Evolutionary conservation across 92 coral and sea anemone genomes (phyloP), one percentile per base, ranked within the genome.

Genomic region (Desmophyllum pertusum): DNA sequence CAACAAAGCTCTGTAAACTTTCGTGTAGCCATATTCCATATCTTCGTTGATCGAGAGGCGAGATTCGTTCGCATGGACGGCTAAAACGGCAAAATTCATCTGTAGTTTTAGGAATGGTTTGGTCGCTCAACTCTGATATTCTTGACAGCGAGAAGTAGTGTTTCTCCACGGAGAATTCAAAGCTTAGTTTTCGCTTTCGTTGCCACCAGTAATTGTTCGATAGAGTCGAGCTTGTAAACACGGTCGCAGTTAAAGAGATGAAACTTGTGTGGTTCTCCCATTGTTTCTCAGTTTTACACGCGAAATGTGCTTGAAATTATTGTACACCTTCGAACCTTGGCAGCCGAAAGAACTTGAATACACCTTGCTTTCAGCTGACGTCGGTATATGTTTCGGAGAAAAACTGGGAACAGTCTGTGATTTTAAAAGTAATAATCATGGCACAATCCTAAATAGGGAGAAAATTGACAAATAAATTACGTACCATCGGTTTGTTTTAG

Each of bases 191-290:
- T 71, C 31, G 72, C 70, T 45, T 45, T 42, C 80, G 77, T 40
- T 38, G 78, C 80, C 33, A 78, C 73, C 53, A 94, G 66, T 11
- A 94, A 88, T 13, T 76, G 65, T 45, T 79, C 83, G 33, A 92
- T 87, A 3, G 76, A 29, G 51, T 87, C 92, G 2, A 94, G 79
- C 30, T 69, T 78, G 78, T 36, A 94, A 0, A 93, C 87, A 4
- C 40, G 53, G 78, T 94, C 98, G 62, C 98, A 94, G 84, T 94
- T 94, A 81, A 94, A 94, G 17, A 94, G 83, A 79, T 83, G 89
- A 82, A 92, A 88, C 4, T 51, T 75, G 11, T 68, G 37, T 2
- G 67, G 71, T 64, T 46, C 62, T 52, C 61, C 31, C 63, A 46
- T 52, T 15, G 41, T 29, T 14, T 30, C 18, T 10, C 23, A 15